Evolutionary conservation across 2,888 invertebrate species (phyloP).

Genomic region (Platycheirus rosarum): DNA sequence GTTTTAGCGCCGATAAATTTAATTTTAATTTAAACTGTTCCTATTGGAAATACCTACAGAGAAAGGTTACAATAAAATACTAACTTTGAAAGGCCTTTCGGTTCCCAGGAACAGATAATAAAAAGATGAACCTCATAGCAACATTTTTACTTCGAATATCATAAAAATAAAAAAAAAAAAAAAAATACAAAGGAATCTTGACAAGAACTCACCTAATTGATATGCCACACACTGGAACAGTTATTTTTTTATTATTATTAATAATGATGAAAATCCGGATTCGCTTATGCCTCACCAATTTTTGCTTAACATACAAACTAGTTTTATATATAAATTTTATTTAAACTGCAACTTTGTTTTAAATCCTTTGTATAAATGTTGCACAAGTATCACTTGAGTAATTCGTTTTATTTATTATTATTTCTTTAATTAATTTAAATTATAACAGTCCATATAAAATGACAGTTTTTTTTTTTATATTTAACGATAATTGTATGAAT

Average conservation of each 20-base stretch:
- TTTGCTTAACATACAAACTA: conserved; percentile 13
- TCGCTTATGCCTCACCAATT: conserved; percentile 12
- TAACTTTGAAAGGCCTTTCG: no score
- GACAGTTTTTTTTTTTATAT: background rate
- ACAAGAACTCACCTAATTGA: conserved; percentile 19
- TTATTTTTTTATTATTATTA: conserved; percentile 2
- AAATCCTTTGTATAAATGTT: conserved; percentile 19
- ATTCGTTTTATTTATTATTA: background rate
- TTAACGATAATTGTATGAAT: no score
- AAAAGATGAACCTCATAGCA: no score
- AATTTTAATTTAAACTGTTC: no score
- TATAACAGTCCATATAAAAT: conserved; percentile 22
- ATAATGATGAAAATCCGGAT: conserved; percentile 33
- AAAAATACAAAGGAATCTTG: no score
- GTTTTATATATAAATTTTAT: conserved; percentile 3
- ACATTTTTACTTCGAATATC: background rate
- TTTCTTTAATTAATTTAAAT: conserved; percentile 1
- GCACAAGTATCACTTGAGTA: background rate
- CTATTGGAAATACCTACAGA: no score
- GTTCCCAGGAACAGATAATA: no score
- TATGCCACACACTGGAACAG: background rate
- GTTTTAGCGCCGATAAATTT: no score
- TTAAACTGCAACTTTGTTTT: background rate
- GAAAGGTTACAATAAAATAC: no score
- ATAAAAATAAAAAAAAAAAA: background rate